Evolutionary conservation across 1,140 invertebrate genomes (phyloP), one percentile per base, ranked within the genome.

Genomic region (Eumeta japonica): DNA sequence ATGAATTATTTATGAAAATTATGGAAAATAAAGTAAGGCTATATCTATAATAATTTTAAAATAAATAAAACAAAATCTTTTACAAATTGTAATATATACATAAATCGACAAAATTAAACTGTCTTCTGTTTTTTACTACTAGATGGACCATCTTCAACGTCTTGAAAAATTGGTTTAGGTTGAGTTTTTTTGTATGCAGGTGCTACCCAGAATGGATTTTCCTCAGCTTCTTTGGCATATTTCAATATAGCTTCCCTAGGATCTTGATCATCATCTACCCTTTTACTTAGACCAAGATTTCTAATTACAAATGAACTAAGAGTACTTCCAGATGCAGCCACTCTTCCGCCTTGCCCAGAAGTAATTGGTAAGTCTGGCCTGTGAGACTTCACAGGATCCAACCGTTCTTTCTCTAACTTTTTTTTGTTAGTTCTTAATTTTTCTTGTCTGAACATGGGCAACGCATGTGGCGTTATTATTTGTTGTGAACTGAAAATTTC

Each of bases 351-450:
- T 50, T 90, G 86, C 12, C 91, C 91, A 43, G 83, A 81, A 12
- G 94, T 97, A n/a, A 98, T 93, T 0, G 97, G 97, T 30, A 98
- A 75, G 74, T 99, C 96, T n/a, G 93, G 97, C 49, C 91, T 71
- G 42, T 82, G 83, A 1, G 94, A 97, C 72, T 94, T 97, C 0
- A 96, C 78, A 0, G 92, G 96, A 80, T 97, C 95, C 53, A 92
- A 76, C 18, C 89, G 75, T 34, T 93, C 91, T 52, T 94, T 95
- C 57, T 97, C 92, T 83, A 94, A 86, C 60, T 90, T 86, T 62
- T 95, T 94, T 43, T 89, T 82, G 16, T 89, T 88, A 2, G 94
- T 94, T 46, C 91, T 87, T 10, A 93, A 81, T 54, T 92, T 83
- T 47, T 97, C 91, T 70, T 97, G 90, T 39, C 93, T 83, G 70